phyloP scores from a whole-genome alignment of 2,888 invertebrate genomes.

The Eilema griseolum region DNA sequence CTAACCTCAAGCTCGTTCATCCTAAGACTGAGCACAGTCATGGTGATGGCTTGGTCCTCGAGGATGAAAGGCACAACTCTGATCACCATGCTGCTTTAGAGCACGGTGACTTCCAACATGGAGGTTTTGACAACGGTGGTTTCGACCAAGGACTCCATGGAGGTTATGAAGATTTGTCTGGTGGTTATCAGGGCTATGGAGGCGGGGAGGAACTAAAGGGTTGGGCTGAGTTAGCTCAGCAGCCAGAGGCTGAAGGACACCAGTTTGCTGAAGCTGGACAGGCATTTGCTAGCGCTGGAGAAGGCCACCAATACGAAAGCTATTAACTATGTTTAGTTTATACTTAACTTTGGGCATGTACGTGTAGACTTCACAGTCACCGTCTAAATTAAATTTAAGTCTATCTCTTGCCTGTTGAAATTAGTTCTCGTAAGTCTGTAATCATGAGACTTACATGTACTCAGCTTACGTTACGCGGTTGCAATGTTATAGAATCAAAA shows the following conservation, averaged over 20 bases:
- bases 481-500: slow-evolving; percentile 59
- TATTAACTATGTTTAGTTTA: slow-evolving; percentile 69
- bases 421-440: slow-evolving; percentile 54
- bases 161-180: slow-evolving; percentile 50
- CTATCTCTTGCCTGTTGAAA: slow-evolving; percentile 75
- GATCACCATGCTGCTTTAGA: slow-evolving; percentile 71
- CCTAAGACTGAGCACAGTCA: slow-evolving; percentile 88
- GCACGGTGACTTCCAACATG: slow-evolving; percentile 60
- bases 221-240: slow-evolving; percentile 67
- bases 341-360: slow-evolving; percentile 54
- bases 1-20: slow-evolving; percentile 87
- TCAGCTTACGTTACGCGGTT: slow-evolving; percentile 61
- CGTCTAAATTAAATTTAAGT: slow-evolving; percentile 64
- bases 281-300: slow-evolving; percentile 67
- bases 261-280: slow-evolving; percentile 71
- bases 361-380: slow-evolving; percentile 57
- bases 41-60: slow-evolving; percentile 87
- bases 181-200: slow-evolving; percentile 67
- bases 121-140: slow-evolving; percentile 62
- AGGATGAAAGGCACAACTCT: slow-evolving; percentile 84
- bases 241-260: slow-evolving; percentile 70
- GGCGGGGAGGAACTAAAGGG: slow-evolving; percentile 75
- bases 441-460: slow-evolving; percentile 56
- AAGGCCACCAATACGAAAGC: slow-evolving; percentile 77
- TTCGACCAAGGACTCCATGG: slow-evolving; percentile 48